phyloP scores from a whole-genome alignment of 2,113 vertebrate genomes.

The Pteruthius melanotis region DNA sequence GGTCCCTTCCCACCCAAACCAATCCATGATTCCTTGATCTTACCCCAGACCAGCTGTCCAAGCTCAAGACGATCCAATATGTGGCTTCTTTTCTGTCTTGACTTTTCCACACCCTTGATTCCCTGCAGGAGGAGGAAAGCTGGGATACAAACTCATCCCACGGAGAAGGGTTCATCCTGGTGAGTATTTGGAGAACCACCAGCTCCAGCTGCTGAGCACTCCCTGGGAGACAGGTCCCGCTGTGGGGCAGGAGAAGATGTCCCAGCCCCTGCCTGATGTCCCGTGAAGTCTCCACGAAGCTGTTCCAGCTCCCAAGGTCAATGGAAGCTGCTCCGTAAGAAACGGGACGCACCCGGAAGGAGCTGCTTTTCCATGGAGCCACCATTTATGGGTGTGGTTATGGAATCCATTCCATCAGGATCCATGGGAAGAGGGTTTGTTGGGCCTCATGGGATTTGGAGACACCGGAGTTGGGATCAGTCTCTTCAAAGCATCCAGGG shows the following conservation, averaged over 20 bases:
- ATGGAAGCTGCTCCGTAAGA: neutral
- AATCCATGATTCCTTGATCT: neutral
- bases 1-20: neutral
- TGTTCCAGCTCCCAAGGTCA: neutral
- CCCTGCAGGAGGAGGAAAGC: neutral
- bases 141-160: fast-evolving
- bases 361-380: fast-evolving
- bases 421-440: neutral
- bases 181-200: neutral
- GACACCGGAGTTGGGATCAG: neutral
- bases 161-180: neutral
- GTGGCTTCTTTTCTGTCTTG: neutral
- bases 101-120: neutral
- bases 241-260: neutral
- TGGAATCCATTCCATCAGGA: neutral
- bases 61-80: neutral
- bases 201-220: neutral
- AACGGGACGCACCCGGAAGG: fast-evolving
- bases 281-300: neutral
- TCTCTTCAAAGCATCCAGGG: fast-evolving
- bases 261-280: neutral
- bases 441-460: neutral
- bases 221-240: neutral
- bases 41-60: neutral
- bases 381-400: neutral